These are phyloP conservation scores for Melanostigma gelatinosum DNA, from an alignment of 2,113 vertebrate genomes.

Conservation along the genomic window DNA sequence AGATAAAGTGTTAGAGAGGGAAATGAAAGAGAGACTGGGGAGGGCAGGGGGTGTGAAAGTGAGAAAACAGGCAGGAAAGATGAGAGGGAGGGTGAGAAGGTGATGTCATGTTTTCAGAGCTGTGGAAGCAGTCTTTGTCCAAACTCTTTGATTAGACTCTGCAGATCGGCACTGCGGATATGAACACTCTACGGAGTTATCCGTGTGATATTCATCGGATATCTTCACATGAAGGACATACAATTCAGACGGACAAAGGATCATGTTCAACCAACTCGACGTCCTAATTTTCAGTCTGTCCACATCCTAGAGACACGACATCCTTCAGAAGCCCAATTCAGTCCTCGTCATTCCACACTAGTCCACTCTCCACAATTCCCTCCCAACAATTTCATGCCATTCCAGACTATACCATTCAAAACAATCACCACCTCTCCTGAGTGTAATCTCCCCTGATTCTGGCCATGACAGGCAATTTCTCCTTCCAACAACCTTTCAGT, in stretches of 20 bases:
- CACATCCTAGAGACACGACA: constrained; percentile 24
- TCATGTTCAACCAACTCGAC: constrained; percentile 8
- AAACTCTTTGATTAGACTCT: constrained; percentile 38
- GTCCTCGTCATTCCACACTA: constrained; percentile 39
- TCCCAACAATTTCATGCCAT: constrained; percentile 55
- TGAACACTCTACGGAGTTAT: background rate
- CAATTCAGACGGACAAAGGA: constrained; percentile 24
- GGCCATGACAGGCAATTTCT: constrained; percentile 68
- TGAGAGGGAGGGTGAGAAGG: constrained; percentile 40
- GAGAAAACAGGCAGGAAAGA: constrained; percentile 42
- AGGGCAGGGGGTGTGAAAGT: constrained; percentile 37
- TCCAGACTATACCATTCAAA: constrained; percentile 43
- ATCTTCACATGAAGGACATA: background rate
- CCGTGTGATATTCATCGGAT: background rate
- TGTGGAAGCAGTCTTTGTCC: constrained; percentile 56
- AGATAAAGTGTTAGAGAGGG: constrained; percentile 38
- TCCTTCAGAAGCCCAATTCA: constrained; percentile 29
- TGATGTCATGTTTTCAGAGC: constrained; percentile 72
- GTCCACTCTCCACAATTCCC: constrained; percentile 18
- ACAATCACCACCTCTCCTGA: constrained; percentile 51
- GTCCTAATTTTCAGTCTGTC: constrained; percentile 25
- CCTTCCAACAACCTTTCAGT: constrained; percentile 38
- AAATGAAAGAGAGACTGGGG: constrained; percentile 35
- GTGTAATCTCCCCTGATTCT: constrained; percentile 59
- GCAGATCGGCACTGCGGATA: constrained; percentile 23